phyloP scores from a whole-genome alignment of 2,888 invertebrate species.

The Platycheirus albimanus region DNA sequence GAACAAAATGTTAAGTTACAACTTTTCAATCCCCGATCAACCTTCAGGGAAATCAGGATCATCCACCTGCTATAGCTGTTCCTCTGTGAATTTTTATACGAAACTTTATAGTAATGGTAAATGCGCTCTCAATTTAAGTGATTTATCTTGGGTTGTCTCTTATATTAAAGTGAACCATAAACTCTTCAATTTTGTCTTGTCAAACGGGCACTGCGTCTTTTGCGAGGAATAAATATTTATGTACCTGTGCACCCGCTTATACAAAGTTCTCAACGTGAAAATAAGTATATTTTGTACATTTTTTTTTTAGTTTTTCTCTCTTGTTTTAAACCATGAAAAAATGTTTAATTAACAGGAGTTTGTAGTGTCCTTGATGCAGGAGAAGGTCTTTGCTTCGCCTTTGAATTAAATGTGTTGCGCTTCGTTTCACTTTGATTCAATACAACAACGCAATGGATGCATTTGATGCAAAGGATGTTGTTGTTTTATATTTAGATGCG shows the following conservation, averaged over 20 bases:
- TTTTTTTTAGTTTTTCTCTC: neutral
- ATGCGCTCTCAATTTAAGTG: slow-evolving; percentile 17
- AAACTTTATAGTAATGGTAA: neutral
- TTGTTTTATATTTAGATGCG: neutral
- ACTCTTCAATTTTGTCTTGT: slow-evolving; percentile 1
- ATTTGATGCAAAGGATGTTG: neutral
- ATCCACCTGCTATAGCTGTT: slow-evolving; percentile 23
- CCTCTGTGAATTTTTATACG: slow-evolving; percentile 23
- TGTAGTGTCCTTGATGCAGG: slow-evolving; percentile 54
- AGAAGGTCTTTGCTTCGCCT: slow-evolving; percentile 23
- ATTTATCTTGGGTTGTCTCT: slow-evolving; percentile 14
- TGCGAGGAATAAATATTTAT: slow-evolving; percentile 1
- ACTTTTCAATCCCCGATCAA: slow-evolving; percentile 49
- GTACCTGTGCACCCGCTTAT: slow-evolving; percentile 54
- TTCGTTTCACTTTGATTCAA: slow-evolving; percentile 52
- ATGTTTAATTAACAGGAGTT: slow-evolving; percentile 66
- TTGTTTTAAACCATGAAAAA: slow-evolving; percentile 38
- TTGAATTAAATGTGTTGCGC: slow-evolving; percentile 18
- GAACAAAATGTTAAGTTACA: slow-evolving; percentile 26
- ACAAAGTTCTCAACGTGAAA: slow-evolving; percentile 17
- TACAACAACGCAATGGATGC: slow-evolving; percentile 20
- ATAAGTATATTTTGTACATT: slow-evolving; percentile 7
- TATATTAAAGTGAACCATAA: slow-evolving; percentile 1
- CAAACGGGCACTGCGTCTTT: neutral
- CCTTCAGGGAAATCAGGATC: slow-evolving; percentile 61